Evolutionary conservation across 2,888 invertebrate species (phyloP).

Genomic region (Athrips mouffetella): DNA sequence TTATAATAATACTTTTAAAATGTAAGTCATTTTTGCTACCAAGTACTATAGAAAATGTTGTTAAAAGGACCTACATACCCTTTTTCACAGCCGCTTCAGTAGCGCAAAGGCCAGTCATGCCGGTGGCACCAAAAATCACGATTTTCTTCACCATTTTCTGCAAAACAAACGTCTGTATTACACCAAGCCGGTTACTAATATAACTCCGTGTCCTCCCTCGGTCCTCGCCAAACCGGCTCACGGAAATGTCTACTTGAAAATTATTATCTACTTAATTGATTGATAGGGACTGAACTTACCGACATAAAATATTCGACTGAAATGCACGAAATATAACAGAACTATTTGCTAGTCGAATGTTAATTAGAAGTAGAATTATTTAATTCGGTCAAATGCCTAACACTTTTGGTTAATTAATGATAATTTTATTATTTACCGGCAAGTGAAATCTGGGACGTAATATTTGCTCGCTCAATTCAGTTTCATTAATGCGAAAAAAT

Average conservation of each 20-base stretch:
- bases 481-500: background rate
- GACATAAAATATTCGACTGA: constrained; percentile 1
- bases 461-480: background rate
- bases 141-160: constrained; percentile 82
- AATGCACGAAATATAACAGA: constrained; percentile 8
- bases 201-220: no score
- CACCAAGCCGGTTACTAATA: constrained; percentile 13
- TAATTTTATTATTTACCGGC: constrained; percentile 17
- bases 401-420: constrained; percentile 13
- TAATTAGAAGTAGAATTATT: background rate
- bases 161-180: constrained; percentile 19
- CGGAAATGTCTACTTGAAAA: constrained; percentile 15
- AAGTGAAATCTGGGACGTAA: background rate
- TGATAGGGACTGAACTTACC: constrained; percentile 3
- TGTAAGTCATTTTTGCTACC: no score
- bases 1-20: no score
- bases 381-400: background rate
- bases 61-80: no score
- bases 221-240: no score
- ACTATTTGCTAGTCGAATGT: constrained; percentile 15
- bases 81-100: constrained; percentile 86
- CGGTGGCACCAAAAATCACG: constrained; percentile 90
- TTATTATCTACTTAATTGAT: constrained; percentile 16
- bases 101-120: constrained; percentile 88
- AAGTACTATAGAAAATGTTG: no score